phyloP scores from a whole-genome alignment of 2,797 vertebrate genomes.

The Muraenolepis orangiensis region DNA sequence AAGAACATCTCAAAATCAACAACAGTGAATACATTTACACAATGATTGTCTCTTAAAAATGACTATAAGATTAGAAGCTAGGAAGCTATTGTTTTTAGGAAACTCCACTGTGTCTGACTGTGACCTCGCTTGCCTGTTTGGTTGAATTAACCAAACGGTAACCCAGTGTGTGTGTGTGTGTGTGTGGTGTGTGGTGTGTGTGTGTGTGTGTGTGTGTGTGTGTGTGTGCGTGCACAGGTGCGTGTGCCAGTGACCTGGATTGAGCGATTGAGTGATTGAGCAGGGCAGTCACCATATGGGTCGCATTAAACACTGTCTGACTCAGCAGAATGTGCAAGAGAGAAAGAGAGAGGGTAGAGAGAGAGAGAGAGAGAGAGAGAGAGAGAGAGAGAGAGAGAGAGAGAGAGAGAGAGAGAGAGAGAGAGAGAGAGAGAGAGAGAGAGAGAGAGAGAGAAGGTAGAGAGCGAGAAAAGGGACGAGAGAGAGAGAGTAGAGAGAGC shows the following conservation, averaged over 20 bases:
- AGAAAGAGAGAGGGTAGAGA: neutral
- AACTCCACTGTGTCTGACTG: neutral
- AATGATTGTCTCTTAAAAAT: too few relatives aligned
- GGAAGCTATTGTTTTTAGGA: neutral
- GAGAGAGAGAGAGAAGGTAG: too few relatives aligned
- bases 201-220: neutral
- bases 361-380: neutral
- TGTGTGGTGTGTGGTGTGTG: neutral
- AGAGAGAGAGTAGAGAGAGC: too few relatives aligned
- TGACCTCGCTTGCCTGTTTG: constrained; percentile 4
- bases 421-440: neutral
- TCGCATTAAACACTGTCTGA: constrained; percentile 62
- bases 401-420: neutral
- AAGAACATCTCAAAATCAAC: too few relatives aligned
- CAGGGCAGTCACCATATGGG: constrained; percentile 72
- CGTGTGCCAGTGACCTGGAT: constrained; percentile 24
- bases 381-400: neutral
- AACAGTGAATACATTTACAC: neutral
- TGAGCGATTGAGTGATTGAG: constrained; percentile 45
- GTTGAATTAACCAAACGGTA: constrained; percentile 10
- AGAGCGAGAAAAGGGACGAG: too few relatives aligned
- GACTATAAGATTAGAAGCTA: too few relatives aligned
- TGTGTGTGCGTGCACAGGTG: neutral
- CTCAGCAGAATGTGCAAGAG: constrained; percentile 42
- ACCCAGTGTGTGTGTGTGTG: neutral